Conservation (phyloP, 1,140 invertebrate species). For the Dermatophagoides farinae region DNA sequence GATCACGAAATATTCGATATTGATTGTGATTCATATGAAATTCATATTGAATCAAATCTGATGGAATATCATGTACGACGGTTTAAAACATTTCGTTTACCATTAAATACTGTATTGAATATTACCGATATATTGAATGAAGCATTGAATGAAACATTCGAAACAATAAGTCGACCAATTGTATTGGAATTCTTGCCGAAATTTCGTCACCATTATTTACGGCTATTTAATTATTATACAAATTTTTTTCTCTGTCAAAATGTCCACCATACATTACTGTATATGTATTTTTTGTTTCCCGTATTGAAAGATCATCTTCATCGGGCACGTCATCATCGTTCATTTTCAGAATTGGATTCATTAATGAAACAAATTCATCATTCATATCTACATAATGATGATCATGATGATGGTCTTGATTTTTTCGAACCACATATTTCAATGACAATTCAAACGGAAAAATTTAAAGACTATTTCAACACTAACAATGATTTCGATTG, state of each 20-base stretch:
- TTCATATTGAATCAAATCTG: background rate
- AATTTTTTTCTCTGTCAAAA: constrained; percentile 1
- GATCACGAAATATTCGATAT: background rate
- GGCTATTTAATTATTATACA: background rate
- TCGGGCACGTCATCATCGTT: background rate
- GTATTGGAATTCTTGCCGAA: background rate
- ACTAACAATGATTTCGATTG: background rate
- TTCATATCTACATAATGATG: background rate
- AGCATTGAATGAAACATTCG: background rate
- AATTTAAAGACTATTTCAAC: background rate
- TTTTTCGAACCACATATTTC: background rate
- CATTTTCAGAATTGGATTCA: background rate
- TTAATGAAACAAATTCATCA: background rate
- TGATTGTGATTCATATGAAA: background rate
- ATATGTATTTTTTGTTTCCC: constrained; percentile 4
- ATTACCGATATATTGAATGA: background rate
- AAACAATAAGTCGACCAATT: background rate
- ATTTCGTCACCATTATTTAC: background rate
- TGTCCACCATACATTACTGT: background rate
- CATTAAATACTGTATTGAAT: background rate
- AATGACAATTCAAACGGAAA: background rate
- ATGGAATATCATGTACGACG: background rate
- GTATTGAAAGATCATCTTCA: background rate
- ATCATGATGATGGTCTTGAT: background rate
- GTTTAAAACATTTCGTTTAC: background rate